A percentile compares a stretch with the other conserved stretches of the same genome.
These are phyloP conservation scores for Botia almorhae DNA, from an alignment of 2,797 vertebrate genomes.

Conservation along the genomic window DNA sequence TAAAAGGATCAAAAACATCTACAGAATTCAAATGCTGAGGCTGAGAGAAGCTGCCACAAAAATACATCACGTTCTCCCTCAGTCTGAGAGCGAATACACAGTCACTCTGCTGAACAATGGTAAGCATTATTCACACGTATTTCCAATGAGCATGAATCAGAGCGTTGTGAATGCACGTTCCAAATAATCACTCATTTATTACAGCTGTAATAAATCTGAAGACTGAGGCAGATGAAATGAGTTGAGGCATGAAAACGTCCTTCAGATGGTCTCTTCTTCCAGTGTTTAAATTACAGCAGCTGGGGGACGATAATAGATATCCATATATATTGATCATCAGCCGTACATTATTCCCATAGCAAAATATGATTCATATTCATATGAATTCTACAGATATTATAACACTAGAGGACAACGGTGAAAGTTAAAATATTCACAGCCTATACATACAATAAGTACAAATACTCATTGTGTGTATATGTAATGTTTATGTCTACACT, in stretches of 20 bases:
- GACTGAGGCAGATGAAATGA: not conserved
- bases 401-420: not conserved
- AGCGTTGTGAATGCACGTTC: not conserved
- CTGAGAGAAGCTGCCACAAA: slow-evolving; percentile 19
- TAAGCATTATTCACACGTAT: too few species aligned
- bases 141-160: too few species aligned
- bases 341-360: not conserved
- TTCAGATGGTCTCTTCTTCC: not conserved
- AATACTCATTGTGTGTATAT: not conserved
- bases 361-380: not conserved
- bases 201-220: not conserved
- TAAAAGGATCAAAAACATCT: slow-evolving; percentile 54
- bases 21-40: slow-evolving; percentile 35
- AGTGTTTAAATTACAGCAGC: not conserved
- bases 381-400: not conserved
- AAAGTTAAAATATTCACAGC: too few species aligned
- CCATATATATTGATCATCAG: not conserved
- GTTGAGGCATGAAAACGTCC: not conserved
- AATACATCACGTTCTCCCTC: slow-evolving; percentile 7
- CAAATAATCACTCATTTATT: not conserved
- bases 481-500: not conserved
- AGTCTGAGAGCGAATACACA: not conserved
- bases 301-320: not conserved
- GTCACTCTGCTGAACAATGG: not conserved
- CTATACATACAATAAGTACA: too few species aligned